A percentile compares a stretch with the other conserved stretches of the same genome.
These are phyloP conservation scores for Solenopsis invicta DNA, from an alignment of 1,140 invertebrate species.

Conservation along the genomic window DNA sequence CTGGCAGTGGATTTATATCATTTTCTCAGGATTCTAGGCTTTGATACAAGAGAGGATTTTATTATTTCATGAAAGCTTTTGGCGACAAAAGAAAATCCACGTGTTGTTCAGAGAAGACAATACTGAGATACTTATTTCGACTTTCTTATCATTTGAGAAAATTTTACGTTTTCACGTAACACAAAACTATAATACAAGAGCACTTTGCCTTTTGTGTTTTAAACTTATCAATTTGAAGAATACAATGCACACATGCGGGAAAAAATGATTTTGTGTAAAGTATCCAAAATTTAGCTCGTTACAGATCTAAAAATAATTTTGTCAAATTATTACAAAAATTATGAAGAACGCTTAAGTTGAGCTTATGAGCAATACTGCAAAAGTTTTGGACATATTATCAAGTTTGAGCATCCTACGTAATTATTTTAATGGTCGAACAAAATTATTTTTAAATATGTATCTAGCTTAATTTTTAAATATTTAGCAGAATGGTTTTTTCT, in stretches of 20 bases:
- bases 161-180: neutral
- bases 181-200: neutral
- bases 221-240: neutral
- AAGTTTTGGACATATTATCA: too few relatives aligned
- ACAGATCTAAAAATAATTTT: too few relatives aligned
- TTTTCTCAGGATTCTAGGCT: conserved; percentile 48
- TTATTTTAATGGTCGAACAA: too few relatives aligned
- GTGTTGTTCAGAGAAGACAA: conserved; percentile 32
- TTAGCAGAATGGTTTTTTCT: too few relatives aligned
- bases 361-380: too few relatives aligned
- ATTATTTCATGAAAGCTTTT: conserved; percentile 57
- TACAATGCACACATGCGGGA: neutral
- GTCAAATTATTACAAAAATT: too few relatives aligned
- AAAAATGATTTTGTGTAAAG: too few relatives aligned
- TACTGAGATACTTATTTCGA: neutral
- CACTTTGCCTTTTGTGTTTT: neutral
- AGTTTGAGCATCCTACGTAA: too few relatives aligned
- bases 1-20: conserved; percentile 52
- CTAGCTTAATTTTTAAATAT: too few relatives aligned
- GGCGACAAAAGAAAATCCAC: conserved; percentile 45
- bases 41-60: conserved; percentile 53
- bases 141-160: conserved; percentile 22
- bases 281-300: too few relatives aligned
- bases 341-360: too few relatives aligned
- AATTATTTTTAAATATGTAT: too few relatives aligned